Conservation (phyloP, 2,113 vertebrate genomes). For the Cyanoramphus novaezelandiae region DNA sequence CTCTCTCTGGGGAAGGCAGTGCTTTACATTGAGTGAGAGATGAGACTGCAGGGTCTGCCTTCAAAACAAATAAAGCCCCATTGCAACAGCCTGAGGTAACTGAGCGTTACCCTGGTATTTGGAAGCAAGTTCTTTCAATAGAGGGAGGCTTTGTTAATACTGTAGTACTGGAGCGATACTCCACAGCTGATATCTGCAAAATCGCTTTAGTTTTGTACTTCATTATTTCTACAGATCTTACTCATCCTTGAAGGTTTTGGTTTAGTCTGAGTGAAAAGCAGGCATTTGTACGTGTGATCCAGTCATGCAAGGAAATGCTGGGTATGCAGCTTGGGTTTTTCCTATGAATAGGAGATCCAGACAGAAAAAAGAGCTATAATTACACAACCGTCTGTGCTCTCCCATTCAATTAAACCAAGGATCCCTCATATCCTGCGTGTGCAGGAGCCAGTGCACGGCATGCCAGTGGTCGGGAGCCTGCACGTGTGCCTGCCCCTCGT, state of each 20-base stretch:
- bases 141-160: not conserved
- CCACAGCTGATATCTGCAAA: not conserved
- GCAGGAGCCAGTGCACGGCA: not conserved
- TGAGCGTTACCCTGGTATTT: not conserved
- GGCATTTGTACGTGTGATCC: not conserved
- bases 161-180: not conserved
- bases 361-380: not conserved
- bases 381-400: not conserved
- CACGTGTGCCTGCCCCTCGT: accelerated
- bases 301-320: not conserved
- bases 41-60: not conserved
- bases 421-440: not conserved
- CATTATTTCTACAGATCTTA: not conserved
- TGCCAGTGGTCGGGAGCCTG: not conserved
- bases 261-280: not conserved
- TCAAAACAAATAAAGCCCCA: not conserved
- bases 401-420: not conserved
- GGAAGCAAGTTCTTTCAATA: not conserved
- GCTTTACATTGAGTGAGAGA: not conserved
- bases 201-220: not conserved
- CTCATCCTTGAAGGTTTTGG: not conserved
- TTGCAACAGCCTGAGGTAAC: not conserved
- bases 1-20: not conserved
- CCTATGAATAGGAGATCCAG: not conserved
- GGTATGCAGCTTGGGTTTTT: not conserved